Base-by-base conservation (phyloP, 2,888 invertebrate species). In the Apodemia hepburni region DNA sequence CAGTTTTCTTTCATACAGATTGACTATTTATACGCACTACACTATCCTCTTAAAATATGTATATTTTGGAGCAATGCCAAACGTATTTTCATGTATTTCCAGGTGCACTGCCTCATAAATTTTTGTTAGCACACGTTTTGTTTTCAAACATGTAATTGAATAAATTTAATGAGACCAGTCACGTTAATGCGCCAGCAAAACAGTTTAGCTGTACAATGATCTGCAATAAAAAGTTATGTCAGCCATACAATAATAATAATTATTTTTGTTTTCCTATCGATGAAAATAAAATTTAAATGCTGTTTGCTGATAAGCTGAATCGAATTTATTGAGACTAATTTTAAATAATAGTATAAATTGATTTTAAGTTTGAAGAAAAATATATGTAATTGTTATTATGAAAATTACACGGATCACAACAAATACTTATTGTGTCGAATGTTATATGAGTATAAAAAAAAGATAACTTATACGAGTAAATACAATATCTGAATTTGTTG, bases 31-130 rank as follows among this genome's bases (percentile, higher is more conserved):
- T 22, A 54, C 11, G 6, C 51, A 18, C 54, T 54, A 22, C 15
- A 54, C 54, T 54, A 54, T 54, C 54, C 62, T 42, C 12, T 61
- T 58, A 62, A 63, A 69, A 69, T 66, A 66, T 59, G 64, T 65
- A 68, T 64, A 66, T 63, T 65, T 66, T 68, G 66, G 68, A 61
- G 22, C 54, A 33, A 59, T 38, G 69, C 68, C 69, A 69, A 66
- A 66, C 66, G 66, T 64, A 65, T 68, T 65, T 69, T 58, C 63
- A 63, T 68, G 66, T 66, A 65, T 68, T 64, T 69, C 57, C 63
- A 64, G 61, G 64, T 65, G 64, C 65, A 63, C 61, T 64, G 49
- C 61, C 61, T 61, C 63, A 69, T 66, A 66, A 66, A 66, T 65
- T 66, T 60, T 35, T 60, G 64, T 66, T 66, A 63, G 60, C 64